These are phyloP conservation scores for Enoplolaimus lenunculus DNA, from an alignment of 2,888 invertebrate genomes.

Conservation along the genomic window DNA sequence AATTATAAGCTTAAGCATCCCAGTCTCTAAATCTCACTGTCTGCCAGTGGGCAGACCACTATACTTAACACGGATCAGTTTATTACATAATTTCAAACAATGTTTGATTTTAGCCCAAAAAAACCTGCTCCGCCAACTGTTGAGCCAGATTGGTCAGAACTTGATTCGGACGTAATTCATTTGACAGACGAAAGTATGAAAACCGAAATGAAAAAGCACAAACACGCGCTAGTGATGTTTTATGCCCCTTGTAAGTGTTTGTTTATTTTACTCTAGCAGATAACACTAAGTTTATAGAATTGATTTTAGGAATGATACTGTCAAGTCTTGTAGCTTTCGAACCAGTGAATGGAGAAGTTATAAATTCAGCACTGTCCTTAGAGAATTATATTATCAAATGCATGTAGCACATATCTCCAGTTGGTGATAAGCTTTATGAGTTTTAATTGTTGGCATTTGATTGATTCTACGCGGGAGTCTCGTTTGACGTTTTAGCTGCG, in stretches of 20 bases:
- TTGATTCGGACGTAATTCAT: conserved; percentile 60
- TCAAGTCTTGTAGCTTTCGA: too few relatives aligned
- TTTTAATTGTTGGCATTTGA: too few relatives aligned
- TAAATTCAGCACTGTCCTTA: background rate
- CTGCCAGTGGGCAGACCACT: too few relatives aligned
- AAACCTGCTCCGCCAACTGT: conserved; percentile 66
- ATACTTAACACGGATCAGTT: too few relatives aligned
- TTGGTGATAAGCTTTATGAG: too few relatives aligned
- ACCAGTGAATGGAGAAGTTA: background rate
- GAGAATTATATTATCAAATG: too few relatives aligned
- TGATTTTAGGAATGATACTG: conserved; percentile 10
- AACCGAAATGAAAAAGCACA: conserved; percentile 61
- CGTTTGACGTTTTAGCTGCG: too few relatives aligned
- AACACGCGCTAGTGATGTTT: conserved; percentile 74
- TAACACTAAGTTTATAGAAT: background rate
- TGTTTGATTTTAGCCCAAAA: conserved; percentile 49
- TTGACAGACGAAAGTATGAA: conserved; percentile 59
- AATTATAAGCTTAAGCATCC: too few relatives aligned
- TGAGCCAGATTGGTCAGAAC: conserved; percentile 63
- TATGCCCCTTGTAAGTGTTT: conserved; percentile 70
- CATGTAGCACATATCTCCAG: too few relatives aligned
- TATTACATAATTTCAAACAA: too few relatives aligned
- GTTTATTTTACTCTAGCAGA: background rate
- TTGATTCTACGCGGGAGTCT: too few relatives aligned
- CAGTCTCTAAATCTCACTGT: too few relatives aligned